phyloP scores from a whole-genome alignment of 2,113 vertebrate genomes.

The Etia nguti region DNA sequence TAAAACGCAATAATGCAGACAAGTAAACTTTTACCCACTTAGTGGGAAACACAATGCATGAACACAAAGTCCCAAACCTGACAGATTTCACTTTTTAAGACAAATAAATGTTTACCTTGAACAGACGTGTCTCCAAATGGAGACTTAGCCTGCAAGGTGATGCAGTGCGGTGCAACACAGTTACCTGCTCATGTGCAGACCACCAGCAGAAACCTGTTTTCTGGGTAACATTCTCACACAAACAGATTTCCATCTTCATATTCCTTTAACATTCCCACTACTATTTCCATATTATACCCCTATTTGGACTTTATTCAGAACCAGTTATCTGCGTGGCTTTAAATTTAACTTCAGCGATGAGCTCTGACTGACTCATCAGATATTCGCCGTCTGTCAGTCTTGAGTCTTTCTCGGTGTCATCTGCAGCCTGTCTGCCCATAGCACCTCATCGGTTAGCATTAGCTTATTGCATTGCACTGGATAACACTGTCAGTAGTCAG shows the following conservation, averaged over 20 bases:
- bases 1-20: neutral
- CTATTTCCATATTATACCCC: neutral
- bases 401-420: neutral
- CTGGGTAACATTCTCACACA: neutral
- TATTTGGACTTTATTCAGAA: neutral
- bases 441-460: constrained; percentile 4
- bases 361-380: neutral
- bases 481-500: constrained; percentile 1
- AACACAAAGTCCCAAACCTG: neutral
- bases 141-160: neutral
- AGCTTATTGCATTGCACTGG: constrained; percentile 27
- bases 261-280: neutral
- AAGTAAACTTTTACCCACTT: neutral
- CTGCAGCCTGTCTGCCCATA: neutral
- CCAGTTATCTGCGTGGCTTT: neutral
- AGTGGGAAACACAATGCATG: neutral
- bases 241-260: neutral
- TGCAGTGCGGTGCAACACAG: neutral
- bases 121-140: neutral
- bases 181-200: neutral
- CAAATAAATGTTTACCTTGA: neutral
- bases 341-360: neutral
- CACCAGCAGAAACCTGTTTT: neutral
- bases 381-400: neutral
- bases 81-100: neutral